Conservation (phyloP, 2,113 vertebrate genomes). For the Ptilorrhoa leucosticta region DNA sequence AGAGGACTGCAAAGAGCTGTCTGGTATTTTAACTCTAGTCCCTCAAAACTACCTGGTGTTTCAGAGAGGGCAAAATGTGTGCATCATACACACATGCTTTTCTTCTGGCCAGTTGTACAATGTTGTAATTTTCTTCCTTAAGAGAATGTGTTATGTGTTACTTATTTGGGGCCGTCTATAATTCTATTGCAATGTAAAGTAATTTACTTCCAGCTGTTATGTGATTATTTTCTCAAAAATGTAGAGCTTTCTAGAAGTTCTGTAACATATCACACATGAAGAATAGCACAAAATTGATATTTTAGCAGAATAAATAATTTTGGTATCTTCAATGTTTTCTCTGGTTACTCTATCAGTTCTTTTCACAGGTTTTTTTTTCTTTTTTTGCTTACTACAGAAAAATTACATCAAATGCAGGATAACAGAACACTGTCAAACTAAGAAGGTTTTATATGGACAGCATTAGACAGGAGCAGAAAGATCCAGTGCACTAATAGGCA, state of each 20-base stretch:
- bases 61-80: neutral
- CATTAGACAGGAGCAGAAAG: constrained; percentile 69
- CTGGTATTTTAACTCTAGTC: neutral
- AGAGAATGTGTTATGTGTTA: neutral
- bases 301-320: constrained; percentile 5
- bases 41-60: neutral
- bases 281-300: neutral
- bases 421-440: constrained; percentile 70
- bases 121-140: neutral
- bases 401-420: constrained; percentile 76
- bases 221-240: neutral
- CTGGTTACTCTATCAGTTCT: constrained; percentile 47
- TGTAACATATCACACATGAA: neutral
- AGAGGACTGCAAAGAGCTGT: neutral
- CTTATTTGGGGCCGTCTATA: neutral
- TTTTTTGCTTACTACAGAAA: constrained; percentile 64
- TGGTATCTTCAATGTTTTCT: neutral
- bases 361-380: neutral
- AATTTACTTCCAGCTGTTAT: neutral
- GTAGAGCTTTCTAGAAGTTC: neutral
- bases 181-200: neutral
- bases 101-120: neutral
- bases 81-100: fast-evolving
- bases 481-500: constrained; percentile 84
- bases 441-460: constrained; percentile 71